Evolutionary conservation across 1,140 invertebrate genomes (phyloP).

Genomic region (Nephila pilipes): DNA sequence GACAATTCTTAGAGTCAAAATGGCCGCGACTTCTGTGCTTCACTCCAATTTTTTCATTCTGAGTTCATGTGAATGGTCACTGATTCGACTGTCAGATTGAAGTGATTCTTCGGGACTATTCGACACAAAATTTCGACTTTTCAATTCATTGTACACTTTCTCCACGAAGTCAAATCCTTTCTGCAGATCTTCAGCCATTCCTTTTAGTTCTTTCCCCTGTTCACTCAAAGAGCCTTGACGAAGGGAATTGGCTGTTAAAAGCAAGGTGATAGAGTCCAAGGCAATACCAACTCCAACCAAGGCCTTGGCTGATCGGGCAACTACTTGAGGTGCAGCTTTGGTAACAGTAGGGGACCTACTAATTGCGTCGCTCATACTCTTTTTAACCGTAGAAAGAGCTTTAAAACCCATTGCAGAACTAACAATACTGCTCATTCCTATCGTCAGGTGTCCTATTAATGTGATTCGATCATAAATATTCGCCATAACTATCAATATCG

Average conservation of each 20-base stretch:
- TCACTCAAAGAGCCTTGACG: conserved; percentile 10
- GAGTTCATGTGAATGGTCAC: no score
- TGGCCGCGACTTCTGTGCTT: no score
- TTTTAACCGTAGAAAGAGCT: background rate
- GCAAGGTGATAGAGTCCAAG: background rate
- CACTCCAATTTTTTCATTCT: no score
- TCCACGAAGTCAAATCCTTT: background rate
- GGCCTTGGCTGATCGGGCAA: background rate
- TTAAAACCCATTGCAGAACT: background rate
- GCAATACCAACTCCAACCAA: background rate
- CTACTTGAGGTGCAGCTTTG: no score
- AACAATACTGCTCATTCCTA: background rate
- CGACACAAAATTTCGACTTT: background rate
- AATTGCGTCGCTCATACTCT: background rate
- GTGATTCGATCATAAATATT: background rate
- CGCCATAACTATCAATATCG: background rate
- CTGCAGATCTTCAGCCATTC: background rate
- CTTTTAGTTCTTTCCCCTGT: background rate
- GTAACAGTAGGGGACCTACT: no score
- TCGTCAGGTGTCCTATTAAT: background rate
- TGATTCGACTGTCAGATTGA: no score
- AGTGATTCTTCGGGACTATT: no score
- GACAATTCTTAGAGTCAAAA: no score
- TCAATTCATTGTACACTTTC: background rate
- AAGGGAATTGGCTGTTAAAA: background rate